A percentile compares a stretch with the other conserved stretches of the same genome.
These are phyloP conservation scores for Meleagris gallopavo DNA, from an alignment of 2,113 vertebrate species.

Conservation along the genomic window DNA sequence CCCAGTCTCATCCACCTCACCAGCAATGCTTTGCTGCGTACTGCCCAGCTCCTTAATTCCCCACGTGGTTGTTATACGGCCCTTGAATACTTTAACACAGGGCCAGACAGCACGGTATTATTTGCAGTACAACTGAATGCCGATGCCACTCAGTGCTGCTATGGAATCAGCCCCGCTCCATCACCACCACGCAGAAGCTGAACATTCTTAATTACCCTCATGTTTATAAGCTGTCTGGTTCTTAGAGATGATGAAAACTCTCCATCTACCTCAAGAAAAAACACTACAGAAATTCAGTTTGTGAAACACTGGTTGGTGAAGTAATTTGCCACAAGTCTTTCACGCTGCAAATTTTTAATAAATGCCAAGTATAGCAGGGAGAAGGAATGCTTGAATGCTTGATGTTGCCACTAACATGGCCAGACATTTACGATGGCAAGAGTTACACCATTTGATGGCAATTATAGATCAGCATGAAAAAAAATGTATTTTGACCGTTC, in stretches of 20 bases:
- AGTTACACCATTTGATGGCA: not conserved
- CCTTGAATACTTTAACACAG: not conserved
- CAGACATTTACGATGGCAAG: not conserved
- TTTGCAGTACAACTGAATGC: not conserved
- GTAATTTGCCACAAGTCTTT: not conserved
- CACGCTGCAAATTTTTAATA: not conserved
- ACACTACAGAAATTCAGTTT: not conserved
- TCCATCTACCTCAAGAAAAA: not conserved
- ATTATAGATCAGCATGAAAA: not conserved
- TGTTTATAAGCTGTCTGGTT: not conserved
- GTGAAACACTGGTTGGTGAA: not conserved
- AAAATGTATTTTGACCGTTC: not conserved
- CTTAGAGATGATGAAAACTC: not conserved
- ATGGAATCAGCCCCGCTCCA: not conserved
- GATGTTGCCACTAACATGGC: not conserved
- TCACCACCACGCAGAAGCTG: not conserved
- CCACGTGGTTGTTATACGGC: not conserved
- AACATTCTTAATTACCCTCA: not conserved
- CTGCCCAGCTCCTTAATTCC: not conserved
- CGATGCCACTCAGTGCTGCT: not conserved
- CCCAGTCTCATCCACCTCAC: not conserved
- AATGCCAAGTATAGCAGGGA: not conserved
- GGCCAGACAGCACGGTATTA: not conserved
- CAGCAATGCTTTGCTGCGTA: not conserved
- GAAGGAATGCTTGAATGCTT: not conserved